Evolutionary conservation across 2,888 invertebrate genomes (phyloP), one percentile per base, ranked within the genome.

Genomic region (Philaethria dido): DNA sequence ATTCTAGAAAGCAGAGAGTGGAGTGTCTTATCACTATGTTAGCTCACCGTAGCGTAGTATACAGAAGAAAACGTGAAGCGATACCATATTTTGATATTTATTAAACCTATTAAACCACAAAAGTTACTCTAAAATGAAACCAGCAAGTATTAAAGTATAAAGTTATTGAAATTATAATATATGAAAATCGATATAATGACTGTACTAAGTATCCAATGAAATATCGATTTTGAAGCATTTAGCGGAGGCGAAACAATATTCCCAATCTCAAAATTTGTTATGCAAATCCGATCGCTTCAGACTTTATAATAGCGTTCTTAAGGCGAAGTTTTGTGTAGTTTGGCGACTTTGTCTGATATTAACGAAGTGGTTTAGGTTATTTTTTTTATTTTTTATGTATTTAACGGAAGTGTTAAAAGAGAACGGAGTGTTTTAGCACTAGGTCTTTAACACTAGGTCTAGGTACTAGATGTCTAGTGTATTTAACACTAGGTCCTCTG

Each of bases 221-320:
- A 68, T 69, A 63, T 65, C 52, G 57, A 64, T 71, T 64, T 66
- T 62, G 61, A 60, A 39, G 57, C 50, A 61, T 73, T 74, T 70
- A 64, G 65, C 60, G 54, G 16, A 57, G 69, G 72, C 73, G 57
- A 25, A 52, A 65, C 42, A 60, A 65, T 59, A 65, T 50, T 44
- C 39, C 44, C 64, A 60, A 65, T 52, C 50, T 60, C 20, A 29
- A 66, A 74, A 73, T 77, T 73, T 74, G 75, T 71, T 73, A 76
- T 75, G 74, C 74, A 75, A 76, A 77, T 75, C 63, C 64, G 66
- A 70, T 72, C 71, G 72, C 70, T 64, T 44, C 62, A 66, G 62
- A 66, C 63, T 72, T 66, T 57, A 62, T 63, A 72, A 72, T 69
- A 57, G 71, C 57, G 55, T 61, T 66, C 68, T 69, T 57, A 57